Base-by-base conservation (phyloP, 1,140 invertebrate genomes). In the Psilanteris sp. region DNA sequence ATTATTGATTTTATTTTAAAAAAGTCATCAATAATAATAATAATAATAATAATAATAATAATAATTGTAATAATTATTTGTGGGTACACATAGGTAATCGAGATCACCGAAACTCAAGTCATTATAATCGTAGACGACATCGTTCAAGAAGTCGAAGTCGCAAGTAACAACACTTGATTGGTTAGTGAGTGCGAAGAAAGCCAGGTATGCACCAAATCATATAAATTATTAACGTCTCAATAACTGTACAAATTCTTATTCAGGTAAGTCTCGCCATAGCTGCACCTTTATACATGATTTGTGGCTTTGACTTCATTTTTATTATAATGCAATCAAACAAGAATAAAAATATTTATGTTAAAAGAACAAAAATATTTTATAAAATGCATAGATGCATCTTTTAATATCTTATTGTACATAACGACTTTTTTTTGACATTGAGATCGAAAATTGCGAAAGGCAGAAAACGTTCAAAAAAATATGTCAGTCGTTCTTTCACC, bases 81-180 rank as follows among this genome's bases (percentile, higher is more conserved):
- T n/a, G n/a, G n/a, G n/a, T n/a, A n/a, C n/a, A n/a, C n/a, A n/a
- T n/a, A 48, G 87, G 80, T 43, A 84, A 50, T 74, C 85, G 86
- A 34, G 87, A 89, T 73, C 85, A 88, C 50, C 84, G 86, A 54
- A 87, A 77, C 37, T 83, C 85, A 10, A 85, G 80, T 39, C 83
- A 85, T 43, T 85, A 88, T 37, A 87, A 80, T 37, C 87, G 86
- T 22, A 82, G 85, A 37, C 84, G 87, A 36, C 85, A 88, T 71
- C 86, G 87, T 54, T 88, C 87, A 48, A 79, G 86, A 85, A 89
- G 86, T 83, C 85, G 85, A 84, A 87, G 85, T 89, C 86, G 82
- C 86, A 88, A 89, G 83, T 88, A 89, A 87, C 86, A 82, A 86
- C 83, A 84, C 87, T 87, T 87, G 87, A 88, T 88, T 88, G 87